phyloP scores from a whole-genome alignment of 2,113 vertebrate genomes.

The Stegostoma tigrinum region DNA sequence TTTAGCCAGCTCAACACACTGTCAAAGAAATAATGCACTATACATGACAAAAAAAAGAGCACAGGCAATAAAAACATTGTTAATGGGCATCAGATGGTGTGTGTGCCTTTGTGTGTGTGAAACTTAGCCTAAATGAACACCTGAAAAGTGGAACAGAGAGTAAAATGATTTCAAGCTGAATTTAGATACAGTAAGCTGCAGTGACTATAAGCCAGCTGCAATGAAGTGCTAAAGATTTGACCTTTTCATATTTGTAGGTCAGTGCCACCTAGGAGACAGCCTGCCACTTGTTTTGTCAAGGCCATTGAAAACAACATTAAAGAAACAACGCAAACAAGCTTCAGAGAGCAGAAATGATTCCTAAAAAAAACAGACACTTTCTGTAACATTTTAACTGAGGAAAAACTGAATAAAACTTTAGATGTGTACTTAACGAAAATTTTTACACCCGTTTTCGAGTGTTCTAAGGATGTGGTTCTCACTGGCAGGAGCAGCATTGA shows the following conservation, averaged over 20 bases:
- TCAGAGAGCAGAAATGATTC: not conserved
- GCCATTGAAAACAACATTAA: not conserved
- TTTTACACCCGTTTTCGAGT: not conserved
- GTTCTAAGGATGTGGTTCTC: not conserved
- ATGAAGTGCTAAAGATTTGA: not conserved
- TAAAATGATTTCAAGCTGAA: not conserved
- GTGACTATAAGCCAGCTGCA: not conserved
- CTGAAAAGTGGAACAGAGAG: not conserved
- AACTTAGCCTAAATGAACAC: not conserved
- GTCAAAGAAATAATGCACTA: not conserved
- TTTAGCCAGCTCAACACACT: not conserved
- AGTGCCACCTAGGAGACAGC: not conserved
- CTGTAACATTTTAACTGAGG: not conserved
- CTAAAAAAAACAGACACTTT: not conserved
- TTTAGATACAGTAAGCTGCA: not conserved
- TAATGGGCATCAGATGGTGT: not conserved
- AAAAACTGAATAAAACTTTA: not conserved
- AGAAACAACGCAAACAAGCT: not conserved
- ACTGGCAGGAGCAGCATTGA: not conserved
- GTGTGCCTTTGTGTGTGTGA: not conserved
- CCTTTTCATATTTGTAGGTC: not conserved
- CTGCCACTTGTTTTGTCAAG: not conserved
- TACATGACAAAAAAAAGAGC: not conserved
- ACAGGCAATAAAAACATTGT: not conserved
- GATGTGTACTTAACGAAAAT: not conserved